These are phyloP conservation scores for Cephus nigrinus DNA, from an alignment of 2,888 invertebrate species.

Conservation along the genomic window DNA sequence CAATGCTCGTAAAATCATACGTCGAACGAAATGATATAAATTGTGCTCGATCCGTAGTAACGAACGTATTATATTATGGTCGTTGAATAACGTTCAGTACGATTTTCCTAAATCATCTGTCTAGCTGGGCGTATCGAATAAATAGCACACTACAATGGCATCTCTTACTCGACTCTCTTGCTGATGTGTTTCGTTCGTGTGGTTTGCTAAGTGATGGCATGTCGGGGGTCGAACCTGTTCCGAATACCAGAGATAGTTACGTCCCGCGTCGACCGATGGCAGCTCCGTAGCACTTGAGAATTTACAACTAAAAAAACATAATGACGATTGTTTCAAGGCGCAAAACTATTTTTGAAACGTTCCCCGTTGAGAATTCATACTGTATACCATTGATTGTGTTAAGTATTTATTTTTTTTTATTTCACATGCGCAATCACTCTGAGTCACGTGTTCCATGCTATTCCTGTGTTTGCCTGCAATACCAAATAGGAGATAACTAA, in stretches of 20 bases:
- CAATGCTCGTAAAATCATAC: neutral
- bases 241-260: conserved; percentile 44
- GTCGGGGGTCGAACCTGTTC: conserved; percentile 57
- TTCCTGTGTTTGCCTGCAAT: neutral
- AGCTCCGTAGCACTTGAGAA: conserved; percentile 16
- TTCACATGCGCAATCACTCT: neutral
- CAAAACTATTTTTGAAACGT: neutral
- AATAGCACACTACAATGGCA: conserved; percentile 34
- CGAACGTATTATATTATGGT: neutral
- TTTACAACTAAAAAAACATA: neutral
- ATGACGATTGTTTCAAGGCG: neutral
- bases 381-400: neutral
- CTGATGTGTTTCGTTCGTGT: conserved; percentile 13
- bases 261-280: conserved; percentile 27
- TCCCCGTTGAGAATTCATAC: neutral
- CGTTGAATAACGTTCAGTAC: neutral
- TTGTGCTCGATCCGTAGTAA: neutral
- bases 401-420: neutral
- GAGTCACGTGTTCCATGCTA: neutral
- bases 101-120: conserved; percentile 21
- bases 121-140: conserved; percentile 27
- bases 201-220: conserved; percentile 44
- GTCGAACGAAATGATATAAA: neutral
- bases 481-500: neutral
- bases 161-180: conserved; percentile 22